Percentiles rank a stretch among this genome's conserved stretches.
Evolutionary conservation across 2,888 invertebrate species (phyloP).

Genomic region (Dilophus febrilis): DNA sequence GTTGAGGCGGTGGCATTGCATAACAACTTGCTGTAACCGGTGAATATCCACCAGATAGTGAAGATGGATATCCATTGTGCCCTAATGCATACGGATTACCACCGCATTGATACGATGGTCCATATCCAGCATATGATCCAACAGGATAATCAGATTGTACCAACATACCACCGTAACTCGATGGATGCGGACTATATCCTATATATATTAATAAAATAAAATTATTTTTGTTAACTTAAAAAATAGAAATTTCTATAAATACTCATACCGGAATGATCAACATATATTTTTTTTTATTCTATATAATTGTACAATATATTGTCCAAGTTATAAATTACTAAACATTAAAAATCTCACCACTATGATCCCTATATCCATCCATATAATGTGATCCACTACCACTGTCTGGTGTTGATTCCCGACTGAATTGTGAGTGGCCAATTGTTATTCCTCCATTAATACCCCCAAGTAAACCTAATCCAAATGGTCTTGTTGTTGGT

Average conservation of each 20-base stretch:
- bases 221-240: not conserved
- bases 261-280: not conserved
- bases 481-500: conserved; percentile 44
- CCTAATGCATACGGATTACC: conserved; percentile 30
- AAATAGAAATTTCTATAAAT: not conserved
- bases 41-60: conserved; percentile 51
- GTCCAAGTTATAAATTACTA: not conserved
- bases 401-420: conserved; percentile 78
- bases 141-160: conserved; percentile 68
- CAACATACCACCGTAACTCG: conserved; percentile 66
- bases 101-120: conserved; percentile 39
- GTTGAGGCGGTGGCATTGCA: conserved; percentile 76
- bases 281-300: not conserved
- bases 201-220: conserved; percentile 6
- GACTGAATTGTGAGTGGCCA: conserved; percentile 43
- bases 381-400: conserved; percentile 79
- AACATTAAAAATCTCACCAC: conserved; percentile 46
- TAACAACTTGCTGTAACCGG: conserved; percentile 54
- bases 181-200: conserved; percentile 80
- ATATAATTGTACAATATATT: not conserved
- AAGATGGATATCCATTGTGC: conserved; percentile 45
- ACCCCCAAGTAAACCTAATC: conserved; percentile 29
- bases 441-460: conserved; percentile 38
- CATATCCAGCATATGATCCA: conserved; percentile 52
- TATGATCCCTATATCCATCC: conserved; percentile 72